phyloP scores from a whole-genome alignment of 2,113 vertebrate species.

The Mastomys coucha region DNA sequence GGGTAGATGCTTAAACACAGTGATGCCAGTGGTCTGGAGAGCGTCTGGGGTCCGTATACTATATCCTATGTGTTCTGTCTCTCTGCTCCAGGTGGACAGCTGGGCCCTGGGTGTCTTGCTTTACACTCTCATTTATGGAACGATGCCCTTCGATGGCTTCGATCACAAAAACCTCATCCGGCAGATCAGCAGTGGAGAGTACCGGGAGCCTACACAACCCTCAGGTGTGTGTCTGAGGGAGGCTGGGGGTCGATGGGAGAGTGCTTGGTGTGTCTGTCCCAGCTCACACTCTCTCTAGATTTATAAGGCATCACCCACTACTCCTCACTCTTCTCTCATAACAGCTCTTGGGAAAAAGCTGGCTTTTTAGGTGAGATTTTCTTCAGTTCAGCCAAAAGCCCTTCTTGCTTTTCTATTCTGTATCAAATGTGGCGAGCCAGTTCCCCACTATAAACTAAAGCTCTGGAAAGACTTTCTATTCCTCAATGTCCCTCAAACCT shows the following conservation, averaged over 20 bases:
- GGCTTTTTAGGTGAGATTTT: slow-evolving; percentile 40
- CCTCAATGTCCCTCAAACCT: background rate
- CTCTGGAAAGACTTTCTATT: background rate
- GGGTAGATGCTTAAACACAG: background rate
- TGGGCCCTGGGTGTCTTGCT: slow-evolving; percentile 99
- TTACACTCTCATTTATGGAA: slow-evolving; percentile 98
- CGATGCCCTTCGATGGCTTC: slow-evolving; percentile 98
- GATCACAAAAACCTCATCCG: slow-evolving; percentile 99
- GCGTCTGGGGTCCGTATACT: slow-evolving; percentile 38
- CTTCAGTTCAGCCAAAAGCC: background rate
- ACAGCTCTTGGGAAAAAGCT: slow-evolving; percentile 30
- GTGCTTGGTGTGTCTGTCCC: background rate
- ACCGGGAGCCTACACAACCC: slow-evolving; percentile 98
- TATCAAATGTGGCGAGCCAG: background rate
- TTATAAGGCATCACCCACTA: background rate
- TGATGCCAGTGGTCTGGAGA: slow-evolving; percentile 26
- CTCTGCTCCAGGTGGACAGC: slow-evolving; percentile 95
- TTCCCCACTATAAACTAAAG: background rate
- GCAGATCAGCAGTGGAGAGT: slow-evolving; percentile 99
- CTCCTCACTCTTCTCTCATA: background rate
- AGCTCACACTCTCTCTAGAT: background rate
- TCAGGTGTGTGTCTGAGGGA: slow-evolving; percentile 90
- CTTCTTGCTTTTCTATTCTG: background rate
- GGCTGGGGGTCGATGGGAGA: background rate
- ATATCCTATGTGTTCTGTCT: slow-evolving; percentile 68